Evolutionary conservation across 2,797 vertebrate species (phyloP), one percentile per base, ranked within the genome.

Genomic region (Catharus ustulatus): DNA sequence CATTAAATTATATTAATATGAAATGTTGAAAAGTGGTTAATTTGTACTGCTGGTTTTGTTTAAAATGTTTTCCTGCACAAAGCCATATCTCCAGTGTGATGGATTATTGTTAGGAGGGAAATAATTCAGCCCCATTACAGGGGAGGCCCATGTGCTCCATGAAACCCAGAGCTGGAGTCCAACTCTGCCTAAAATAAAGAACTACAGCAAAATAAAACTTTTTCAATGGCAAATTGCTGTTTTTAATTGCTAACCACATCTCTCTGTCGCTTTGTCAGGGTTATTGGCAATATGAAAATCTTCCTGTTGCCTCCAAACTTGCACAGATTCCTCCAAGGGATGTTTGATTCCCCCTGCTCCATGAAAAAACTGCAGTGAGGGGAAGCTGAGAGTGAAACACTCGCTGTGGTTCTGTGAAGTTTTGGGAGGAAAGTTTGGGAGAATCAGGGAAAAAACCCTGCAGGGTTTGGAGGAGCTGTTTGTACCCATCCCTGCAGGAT

Each of bases 141-240:
- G 8, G 36, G 22, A 51, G 52, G 11, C 27, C 52, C 7, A 0
- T 15, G 42, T 48, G 12, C 23, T 38, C 11, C 2, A 7, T 13
- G 8, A 9, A 63, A 76, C 15, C 22, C 58, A 51, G 38, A 87
- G 55, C 63, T 49, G 42, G 51, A 55, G n/a, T 26, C 76, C 51
- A 46, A 51, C 61, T 64, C 61, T 78, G 62, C 46, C 62, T 58
- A 13, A 63, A 64, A 46, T 42, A 15, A 63, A 83, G 23, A 80
- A 34, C 26, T 49, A 4, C 54, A 61, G 36, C 15, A 45, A 40
- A 68, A 42, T 2, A 58, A 14, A 9, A 1, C 4, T 48, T 49
- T 27, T 21, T 29, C 10, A 13, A 34, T 15, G 24, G 15, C 19
- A 64, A 23, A 52, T 58, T 40, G 38, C 51, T 64, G 0, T 5